A percentile compares a stretch with the other conserved stretches of the same genome.
phyloP scores from a whole-genome alignment of 1,140 invertebrate species.

The Aricia agestis region DNA sequence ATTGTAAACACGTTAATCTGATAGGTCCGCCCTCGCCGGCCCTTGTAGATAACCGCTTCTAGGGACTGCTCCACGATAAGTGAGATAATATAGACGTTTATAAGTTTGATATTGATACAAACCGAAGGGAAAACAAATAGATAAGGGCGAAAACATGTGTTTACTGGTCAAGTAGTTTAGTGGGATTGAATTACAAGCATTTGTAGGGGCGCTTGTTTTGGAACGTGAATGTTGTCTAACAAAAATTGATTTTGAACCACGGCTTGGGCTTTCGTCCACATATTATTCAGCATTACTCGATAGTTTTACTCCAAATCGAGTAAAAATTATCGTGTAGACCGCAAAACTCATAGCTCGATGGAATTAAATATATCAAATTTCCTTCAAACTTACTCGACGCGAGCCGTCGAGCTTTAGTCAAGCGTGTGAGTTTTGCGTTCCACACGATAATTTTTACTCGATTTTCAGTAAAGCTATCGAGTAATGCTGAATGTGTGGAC shows the following conservation, averaged over 20 bases:
- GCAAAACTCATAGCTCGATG: too few relatives aligned
- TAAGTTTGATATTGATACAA: constrained; percentile 1
- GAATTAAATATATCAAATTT: too few relatives aligned
- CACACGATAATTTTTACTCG: too few relatives aligned
- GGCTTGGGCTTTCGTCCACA: too few relatives aligned
- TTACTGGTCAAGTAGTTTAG: constrained; percentile 1
- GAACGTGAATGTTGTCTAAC: not conserved
- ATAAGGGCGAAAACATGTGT: constrained; percentile 1
- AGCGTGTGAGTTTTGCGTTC: too few relatives aligned
- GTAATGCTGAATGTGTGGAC: too few relatives aligned
- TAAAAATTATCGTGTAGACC: too few relatives aligned
- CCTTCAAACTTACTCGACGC: too few relatives aligned
- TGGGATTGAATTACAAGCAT: not conserved
- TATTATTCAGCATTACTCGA: too few relatives aligned
- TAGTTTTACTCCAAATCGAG: too few relatives aligned
- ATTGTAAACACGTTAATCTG: constrained; percentile 39
- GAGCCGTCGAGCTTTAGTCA: too few relatives aligned
- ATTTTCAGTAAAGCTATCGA: too few relatives aligned
- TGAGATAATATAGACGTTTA: not conserved
- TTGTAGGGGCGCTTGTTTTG: not conserved
- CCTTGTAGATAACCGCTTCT: not conserved
- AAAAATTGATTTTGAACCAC: not conserved
- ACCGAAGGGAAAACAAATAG: not conserved
- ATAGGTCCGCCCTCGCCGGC: constrained; percentile 20
- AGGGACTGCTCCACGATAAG: not conserved